Conservation (phyloP, 2,797 vertebrate genomes). For the Phoebastria nigripes region DNA sequence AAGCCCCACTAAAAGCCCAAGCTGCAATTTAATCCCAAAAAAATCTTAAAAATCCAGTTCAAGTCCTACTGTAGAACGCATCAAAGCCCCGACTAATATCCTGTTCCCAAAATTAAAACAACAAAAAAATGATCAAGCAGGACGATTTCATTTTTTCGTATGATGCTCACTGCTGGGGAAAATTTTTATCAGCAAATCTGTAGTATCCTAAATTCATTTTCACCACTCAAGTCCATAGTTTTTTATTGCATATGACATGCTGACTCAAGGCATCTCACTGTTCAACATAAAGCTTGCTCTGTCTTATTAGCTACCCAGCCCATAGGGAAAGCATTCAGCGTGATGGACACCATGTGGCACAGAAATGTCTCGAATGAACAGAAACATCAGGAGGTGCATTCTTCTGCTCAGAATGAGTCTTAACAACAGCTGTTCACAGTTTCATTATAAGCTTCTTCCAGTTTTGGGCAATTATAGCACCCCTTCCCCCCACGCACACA, state of each 20-base stretch:
- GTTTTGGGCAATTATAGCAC: neutral
- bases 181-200: neutral
- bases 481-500: rapidly evolving
- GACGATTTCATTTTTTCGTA: rapidly evolving
- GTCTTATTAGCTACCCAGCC: neutral
- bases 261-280: constrained; percentile 9
- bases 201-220: neutral
- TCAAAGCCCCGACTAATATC: neutral
- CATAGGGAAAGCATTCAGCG: neutral
- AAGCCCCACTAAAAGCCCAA: neutral
- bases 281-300: constrained; percentile 27
- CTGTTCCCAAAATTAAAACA: neutral
- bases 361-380: constrained; percentile 38
- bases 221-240: neutral
- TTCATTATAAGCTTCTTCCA: neutral
- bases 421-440: constrained; percentile 24
- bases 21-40: neutral
- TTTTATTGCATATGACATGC: constrained; percentile 14
- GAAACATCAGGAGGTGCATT: constrained; percentile 56
- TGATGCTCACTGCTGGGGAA: neutral
- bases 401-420: constrained; percentile 9
- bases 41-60: neutral
- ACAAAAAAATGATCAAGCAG: neutral
- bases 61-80: neutral
- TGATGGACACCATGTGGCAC: constrained; percentile 49